These are phyloP conservation scores for Agonopterix arenella DNA, from an alignment of 2,888 invertebrate genomes.

Conservation along the genomic window DNA sequence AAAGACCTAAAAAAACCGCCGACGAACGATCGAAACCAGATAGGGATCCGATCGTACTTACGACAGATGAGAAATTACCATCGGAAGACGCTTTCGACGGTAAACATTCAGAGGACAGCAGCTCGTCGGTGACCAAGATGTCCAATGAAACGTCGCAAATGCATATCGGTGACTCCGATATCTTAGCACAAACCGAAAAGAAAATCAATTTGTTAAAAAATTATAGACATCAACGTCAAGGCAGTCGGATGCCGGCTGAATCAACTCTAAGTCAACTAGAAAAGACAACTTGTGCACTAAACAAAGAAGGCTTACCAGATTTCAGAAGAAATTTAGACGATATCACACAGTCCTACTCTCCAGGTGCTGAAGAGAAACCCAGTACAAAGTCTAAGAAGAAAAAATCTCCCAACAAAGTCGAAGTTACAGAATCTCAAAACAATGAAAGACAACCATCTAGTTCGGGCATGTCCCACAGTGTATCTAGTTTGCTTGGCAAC, in stretches of 20 bases:
- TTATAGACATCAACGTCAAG: conserved; percentile 64
- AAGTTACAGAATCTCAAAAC: conserved; percentile 39
- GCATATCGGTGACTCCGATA: conserved; percentile 24
- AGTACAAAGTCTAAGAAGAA: conserved; percentile 58
- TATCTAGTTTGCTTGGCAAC: conserved; percentile 55
- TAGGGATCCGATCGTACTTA: conserved; percentile 43
- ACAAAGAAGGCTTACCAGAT: conserved; percentile 64
- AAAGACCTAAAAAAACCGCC: conserved; percentile 15
- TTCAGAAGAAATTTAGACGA: conserved; percentile 68
- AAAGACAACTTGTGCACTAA: conserved; percentile 58
- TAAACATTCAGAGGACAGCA: conserved; percentile 25
- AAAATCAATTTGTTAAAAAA: conserved; percentile 68
- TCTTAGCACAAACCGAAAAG: conserved; percentile 30
- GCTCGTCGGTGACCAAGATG: conserved; percentile 19
- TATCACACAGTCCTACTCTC: conserved; percentile 70
- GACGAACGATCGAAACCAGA: conserved; percentile 22
- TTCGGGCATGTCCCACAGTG: conserved; percentile 58
- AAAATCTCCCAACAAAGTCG: conserved; percentile 53
- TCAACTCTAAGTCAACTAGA: conserved; percentile 65
- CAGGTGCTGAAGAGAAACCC: conserved; percentile 51
- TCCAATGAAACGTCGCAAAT: conserved; percentile 14
- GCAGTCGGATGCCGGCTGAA: conserved; percentile 48
- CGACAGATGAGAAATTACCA: conserved; percentile 63
- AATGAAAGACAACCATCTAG: conserved; percentile 27
- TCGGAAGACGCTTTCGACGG: conserved; percentile 56